phyloP scores from a whole-genome alignment of 2,888 invertebrate species.

The Aethes cnicana region DNA sequence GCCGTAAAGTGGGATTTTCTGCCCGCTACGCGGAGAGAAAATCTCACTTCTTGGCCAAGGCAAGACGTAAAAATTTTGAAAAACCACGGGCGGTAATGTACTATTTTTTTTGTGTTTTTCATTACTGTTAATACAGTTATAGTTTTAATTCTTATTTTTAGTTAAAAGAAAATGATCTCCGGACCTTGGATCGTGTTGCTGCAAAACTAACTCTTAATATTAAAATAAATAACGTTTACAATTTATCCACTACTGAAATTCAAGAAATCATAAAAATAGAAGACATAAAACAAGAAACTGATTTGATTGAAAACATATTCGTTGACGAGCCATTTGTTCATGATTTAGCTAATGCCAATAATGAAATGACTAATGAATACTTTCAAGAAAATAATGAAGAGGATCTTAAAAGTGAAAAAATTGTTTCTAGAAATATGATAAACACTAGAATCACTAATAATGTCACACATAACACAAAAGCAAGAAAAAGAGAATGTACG shows the following conservation, averaged over 20 bases:
- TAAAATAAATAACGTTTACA: neutral
- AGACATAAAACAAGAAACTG: constrained; percentile 12
- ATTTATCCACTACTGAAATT: constrained; percentile 8
- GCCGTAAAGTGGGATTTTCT: no score
- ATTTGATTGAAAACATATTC: constrained; percentile 22
- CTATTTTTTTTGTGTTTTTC: neutral
- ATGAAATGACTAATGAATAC: constrained; percentile 2
- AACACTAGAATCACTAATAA: no score
- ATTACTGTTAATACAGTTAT: neutral
- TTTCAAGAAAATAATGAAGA: no score
- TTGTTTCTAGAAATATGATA: no score
- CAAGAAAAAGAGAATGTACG: neutral
- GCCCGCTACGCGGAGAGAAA: no score
- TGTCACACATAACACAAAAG: no score
- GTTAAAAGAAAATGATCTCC: constrained; percentile 13
- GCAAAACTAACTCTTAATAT: constrained; percentile 12
- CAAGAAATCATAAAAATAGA: constrained; percentile 10
- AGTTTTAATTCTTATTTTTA: neutral
- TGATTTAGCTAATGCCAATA: neutral
- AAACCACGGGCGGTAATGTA: no score
- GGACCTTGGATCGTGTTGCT: constrained; percentile 13
- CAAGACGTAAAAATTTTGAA: no score
- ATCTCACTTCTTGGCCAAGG: no score
- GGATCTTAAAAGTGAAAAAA: neutral
- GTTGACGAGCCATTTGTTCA: constrained; percentile 5